These are phyloP conservation scores for Apodemus sylvaticus DNA, from an alignment of 2,113 vertebrate genomes.

Conservation along the genomic window DNA sequence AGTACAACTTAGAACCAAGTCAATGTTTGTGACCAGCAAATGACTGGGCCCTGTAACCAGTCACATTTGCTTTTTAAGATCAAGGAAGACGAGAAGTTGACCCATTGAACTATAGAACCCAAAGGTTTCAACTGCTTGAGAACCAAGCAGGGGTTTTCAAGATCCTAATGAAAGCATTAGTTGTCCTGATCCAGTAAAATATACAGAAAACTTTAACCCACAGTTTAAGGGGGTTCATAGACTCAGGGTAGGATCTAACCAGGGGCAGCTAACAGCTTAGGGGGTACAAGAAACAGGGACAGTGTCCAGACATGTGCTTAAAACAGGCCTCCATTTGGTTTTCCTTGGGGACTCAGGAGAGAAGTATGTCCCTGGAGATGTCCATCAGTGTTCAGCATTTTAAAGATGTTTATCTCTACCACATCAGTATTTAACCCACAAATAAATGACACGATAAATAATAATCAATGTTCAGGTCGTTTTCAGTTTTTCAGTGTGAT, in stretches of 20 bases:
- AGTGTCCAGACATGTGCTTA: neutral
- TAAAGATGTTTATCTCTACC: neutral
- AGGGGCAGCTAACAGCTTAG: neutral
- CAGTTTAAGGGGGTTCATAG: neutral
- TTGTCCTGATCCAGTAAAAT: neutral
- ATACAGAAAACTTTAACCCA: neutral
- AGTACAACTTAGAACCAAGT: conserved; percentile 22
- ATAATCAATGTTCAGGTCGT: neutral
- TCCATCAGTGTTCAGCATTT: neutral
- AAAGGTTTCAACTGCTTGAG: neutral
- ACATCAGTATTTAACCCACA: neutral
- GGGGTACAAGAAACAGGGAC: too few species aligned
- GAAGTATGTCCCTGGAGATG: neutral
- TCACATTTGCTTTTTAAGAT: conserved; percentile 24
- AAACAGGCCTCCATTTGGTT: neutral
- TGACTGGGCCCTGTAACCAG: neutral
- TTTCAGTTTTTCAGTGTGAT: conserved; percentile 35
- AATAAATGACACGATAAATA: too few species aligned
- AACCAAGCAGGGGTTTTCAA: neutral
- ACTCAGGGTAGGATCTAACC: neutral
- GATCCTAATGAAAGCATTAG: neutral
- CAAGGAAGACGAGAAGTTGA: neutral
- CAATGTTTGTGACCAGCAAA: conserved; percentile 29
- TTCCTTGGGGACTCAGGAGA: neutral
- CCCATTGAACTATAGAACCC: neutral